Percentiles rank a stretch among this genome's conserved stretches.
These are phyloP conservation scores for Reticulitermes speratus DNA, from an alignment of 1,140 invertebrate genomes.

Conservation along the genomic window DNA sequence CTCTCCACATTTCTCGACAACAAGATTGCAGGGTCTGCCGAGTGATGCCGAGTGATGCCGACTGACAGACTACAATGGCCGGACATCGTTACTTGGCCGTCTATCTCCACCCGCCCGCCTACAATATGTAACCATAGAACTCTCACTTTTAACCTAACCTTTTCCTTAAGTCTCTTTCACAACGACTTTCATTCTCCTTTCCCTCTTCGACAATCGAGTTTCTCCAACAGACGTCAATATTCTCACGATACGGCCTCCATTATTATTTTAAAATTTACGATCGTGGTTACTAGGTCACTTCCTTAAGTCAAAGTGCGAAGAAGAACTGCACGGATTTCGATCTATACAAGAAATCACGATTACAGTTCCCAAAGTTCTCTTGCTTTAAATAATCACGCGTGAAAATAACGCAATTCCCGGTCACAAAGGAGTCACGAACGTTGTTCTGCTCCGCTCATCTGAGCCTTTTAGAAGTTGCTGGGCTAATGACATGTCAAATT, in stretches of 20 bases:
- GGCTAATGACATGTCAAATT: neutral
- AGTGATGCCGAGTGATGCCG: too few relatives aligned
- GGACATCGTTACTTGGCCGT: neutral
- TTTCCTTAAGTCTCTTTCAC: neutral
- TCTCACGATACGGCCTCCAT: neutral
- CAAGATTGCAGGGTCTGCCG: too few relatives aligned
- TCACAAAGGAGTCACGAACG: neutral
- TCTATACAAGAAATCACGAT: neutral
- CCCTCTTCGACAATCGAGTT: neutral
- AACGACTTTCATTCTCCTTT: neutral
- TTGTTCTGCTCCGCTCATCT: neutral
- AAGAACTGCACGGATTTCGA: neutral
- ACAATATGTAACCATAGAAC: neutral
- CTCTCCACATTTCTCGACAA: too few relatives aligned
- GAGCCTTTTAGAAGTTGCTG: neutral
- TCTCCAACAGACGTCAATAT: neutral
- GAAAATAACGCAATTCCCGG: neutral
- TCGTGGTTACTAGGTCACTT: neutral
- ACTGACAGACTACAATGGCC: neutral
- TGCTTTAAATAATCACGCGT: neutral
- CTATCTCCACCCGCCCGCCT: neutral
- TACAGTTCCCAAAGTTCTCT: neutral
- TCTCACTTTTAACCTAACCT: neutral
- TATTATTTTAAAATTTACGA: neutral
- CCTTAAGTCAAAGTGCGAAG: constrained; percentile 14